A percentile compares a stretch with the other conserved stretches of the same genome.
Conservation (phyloP, 2,797 vertebrate genomes). For the Pangasius sanitwongsei region DNA sequence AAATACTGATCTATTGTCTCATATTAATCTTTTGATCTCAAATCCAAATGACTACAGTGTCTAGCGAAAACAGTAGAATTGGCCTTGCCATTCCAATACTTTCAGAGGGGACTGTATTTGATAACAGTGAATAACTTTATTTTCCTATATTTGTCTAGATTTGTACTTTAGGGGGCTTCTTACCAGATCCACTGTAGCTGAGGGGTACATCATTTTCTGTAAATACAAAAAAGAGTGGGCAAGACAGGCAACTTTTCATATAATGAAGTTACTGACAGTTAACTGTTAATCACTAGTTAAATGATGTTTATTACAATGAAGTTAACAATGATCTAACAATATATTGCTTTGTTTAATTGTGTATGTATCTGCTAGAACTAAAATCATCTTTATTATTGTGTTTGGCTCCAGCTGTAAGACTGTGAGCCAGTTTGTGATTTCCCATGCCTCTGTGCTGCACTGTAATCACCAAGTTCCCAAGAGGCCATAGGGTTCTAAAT, state of each 20-base stretch:
- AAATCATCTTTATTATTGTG: background rate
- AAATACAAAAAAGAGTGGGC: background rate
- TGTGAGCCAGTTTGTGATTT: constrained; percentile 34
- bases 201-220: constrained; percentile 11
- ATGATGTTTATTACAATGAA: background rate
- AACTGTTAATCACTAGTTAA: background rate
- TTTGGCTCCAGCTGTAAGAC: constrained; percentile 20
- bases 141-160: background rate
- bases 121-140: background rate
- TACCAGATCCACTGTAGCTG: background rate
- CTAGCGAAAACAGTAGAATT: background rate
- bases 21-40: background rate
- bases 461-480: constrained; percentile 40
- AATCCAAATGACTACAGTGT: background rate
- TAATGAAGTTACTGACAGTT: background rate
- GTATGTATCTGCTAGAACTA: background rate
- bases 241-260: constrained; percentile 7
- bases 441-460: constrained; percentile 32
- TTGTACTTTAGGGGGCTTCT: background rate
- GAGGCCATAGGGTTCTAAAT: constrained; percentile 23
- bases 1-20: background rate
- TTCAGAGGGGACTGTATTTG: background rate
- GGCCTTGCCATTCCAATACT: background rate
- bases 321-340: background rate
- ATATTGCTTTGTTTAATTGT: background rate